Evolutionary conservation across 35 echinoderm and acorn worm species (phyloP).

Genomic region (Patiria miniata): DNA sequence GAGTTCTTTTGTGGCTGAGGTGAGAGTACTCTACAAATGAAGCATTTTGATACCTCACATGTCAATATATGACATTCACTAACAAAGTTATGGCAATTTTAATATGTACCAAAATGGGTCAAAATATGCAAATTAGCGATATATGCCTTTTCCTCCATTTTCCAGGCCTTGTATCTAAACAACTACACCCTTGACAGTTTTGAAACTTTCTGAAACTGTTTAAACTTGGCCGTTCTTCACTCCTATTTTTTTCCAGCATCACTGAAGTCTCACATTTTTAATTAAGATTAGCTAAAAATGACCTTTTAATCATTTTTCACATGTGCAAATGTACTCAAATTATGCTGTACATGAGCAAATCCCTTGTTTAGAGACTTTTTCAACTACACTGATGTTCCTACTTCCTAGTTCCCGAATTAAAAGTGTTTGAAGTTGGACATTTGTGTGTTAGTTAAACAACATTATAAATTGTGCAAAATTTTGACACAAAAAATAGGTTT

Average conservation of each 20-base stretch:
- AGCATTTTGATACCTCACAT: constrained; percentile 28
- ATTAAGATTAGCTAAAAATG: not conserved
- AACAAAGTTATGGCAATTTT: not conserved
- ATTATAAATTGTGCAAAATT: not conserved
- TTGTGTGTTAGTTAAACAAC: not conserved
- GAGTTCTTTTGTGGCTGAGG: not conserved
- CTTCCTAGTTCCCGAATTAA: not conserved
- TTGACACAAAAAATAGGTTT: not conserved
- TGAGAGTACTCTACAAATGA: not conserved
- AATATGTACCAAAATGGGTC: not conserved
- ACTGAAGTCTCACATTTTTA: not conserved
- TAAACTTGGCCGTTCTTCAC: not conserved
- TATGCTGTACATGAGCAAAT: not conserved
- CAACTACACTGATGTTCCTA: not conserved
- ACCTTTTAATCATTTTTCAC: not conserved
- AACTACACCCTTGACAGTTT: not conserved
- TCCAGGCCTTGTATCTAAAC: not conserved
- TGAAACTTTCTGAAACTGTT: not conserved
- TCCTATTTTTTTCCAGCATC: not conserved
- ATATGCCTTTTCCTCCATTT: not conserved
- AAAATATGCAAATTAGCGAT: not conserved
- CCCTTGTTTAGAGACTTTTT: not conserved
- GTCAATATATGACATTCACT: not conserved
- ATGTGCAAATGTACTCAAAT: not conserved
- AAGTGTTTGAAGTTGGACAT: not conserved